Evolutionary conservation across 2,113 vertebrate genomes (phyloP).

Genomic region (Gopherus evgoodei): DNA sequence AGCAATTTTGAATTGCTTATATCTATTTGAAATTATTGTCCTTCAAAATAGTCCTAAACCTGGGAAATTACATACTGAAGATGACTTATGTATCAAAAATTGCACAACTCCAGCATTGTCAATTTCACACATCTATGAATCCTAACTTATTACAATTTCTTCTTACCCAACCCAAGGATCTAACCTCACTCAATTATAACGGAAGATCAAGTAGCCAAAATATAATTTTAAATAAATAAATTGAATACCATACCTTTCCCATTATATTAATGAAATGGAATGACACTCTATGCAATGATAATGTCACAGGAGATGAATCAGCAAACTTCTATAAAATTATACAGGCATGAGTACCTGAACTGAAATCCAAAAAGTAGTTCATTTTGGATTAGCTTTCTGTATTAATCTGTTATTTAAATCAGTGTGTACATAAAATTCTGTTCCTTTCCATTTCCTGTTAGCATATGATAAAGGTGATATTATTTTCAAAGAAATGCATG

Average conservation of each 20-base stretch:
- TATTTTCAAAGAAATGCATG: neutral
- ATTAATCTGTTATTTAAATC: neutral
- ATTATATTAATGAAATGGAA: neutral
- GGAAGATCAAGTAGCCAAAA: slow-evolving; percentile 4
- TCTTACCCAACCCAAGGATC: slow-evolving; percentile 28
- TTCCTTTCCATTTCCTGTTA: neutral
- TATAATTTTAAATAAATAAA: slow-evolving; percentile 6
- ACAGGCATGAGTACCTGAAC: neutral
- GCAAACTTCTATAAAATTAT: neutral
- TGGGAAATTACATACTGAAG: slow-evolving; percentile 13
- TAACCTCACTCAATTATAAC: slow-evolving; percentile 7
- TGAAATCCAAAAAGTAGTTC: neutral
- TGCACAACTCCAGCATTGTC: slow-evolving; percentile 19
- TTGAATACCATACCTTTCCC: neutral
- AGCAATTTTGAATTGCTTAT: neutral
- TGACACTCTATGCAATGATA: neutral
- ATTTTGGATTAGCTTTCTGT: neutral
- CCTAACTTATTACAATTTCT: slow-evolving; percentile 21
- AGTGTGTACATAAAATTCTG: neutral
- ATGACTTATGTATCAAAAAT: neutral
- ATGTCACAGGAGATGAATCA: neutral
- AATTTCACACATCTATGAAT: slow-evolving; percentile 36
- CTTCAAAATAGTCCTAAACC: neutral
- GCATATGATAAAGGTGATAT: neutral
- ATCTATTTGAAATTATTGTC: neutral